Conservation (phyloP, 2,113 vertebrate genomes). For the Microcebus griseorufus region DNA sequence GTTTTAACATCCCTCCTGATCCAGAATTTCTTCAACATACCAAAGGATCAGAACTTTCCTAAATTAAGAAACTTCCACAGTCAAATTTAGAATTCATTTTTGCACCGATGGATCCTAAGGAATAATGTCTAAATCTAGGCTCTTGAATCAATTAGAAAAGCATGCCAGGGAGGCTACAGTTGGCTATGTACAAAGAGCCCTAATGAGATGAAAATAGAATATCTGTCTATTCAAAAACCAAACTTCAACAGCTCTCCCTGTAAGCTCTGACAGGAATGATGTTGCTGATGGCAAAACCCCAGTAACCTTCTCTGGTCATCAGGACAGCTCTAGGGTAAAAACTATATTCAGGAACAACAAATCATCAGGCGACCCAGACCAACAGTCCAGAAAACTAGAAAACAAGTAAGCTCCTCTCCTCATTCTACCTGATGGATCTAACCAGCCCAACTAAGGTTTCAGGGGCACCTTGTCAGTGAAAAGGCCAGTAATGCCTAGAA, state of each 20-base stretch:
- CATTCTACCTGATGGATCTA: constrained; percentile 19
- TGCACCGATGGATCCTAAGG: not conserved
- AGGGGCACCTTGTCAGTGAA: constrained; percentile 14
- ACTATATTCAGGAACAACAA: not conserved
- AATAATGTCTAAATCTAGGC: constrained; percentile 52
- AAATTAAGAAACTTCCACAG: constrained; percentile 12
- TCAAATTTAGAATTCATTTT: constrained; percentile 41
- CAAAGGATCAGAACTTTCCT: constrained; percentile 31
- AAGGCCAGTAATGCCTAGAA: not conserved
- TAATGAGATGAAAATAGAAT: constrained; percentile 48
- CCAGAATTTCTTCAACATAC: constrained; percentile 18
- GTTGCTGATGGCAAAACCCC: constrained; percentile 21
- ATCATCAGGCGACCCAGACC: constrained; percentile 34
- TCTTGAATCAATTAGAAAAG: constrained; percentile 33
- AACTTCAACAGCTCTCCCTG: not conserved
- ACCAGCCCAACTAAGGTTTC: constrained; percentile 15
- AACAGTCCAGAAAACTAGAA: constrained; percentile 49
- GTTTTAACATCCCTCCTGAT: not conserved
- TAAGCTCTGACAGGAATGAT: constrained; percentile 28
- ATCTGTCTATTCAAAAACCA: constrained; percentile 36
- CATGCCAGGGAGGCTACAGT: not conserved
- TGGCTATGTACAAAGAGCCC: constrained; percentile 54
- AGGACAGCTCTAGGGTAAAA: constrained; percentile 25
- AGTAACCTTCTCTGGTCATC: not conserved
- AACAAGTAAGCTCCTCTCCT: not conserved